phyloP scores from a whole-genome alignment of 2,888 invertebrate genomes.

The Caenorhabditis sp. region DNA sequence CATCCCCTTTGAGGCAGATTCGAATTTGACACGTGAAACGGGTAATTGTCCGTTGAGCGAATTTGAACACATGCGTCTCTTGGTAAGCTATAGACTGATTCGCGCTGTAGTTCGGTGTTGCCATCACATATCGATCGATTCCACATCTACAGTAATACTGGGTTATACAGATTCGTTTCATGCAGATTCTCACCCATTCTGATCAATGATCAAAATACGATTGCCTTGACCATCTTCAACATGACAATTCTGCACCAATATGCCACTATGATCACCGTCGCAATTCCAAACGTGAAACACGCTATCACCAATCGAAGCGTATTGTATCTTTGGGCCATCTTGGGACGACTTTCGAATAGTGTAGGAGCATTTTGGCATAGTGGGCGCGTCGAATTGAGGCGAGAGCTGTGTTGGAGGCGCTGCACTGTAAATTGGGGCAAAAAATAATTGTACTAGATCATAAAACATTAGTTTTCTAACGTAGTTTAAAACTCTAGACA shows the following conservation, averaged over 20 bases:
- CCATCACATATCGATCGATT: constrained; percentile 69
- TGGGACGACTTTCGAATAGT: constrained; percentile 64
- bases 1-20: constrained; percentile 66
- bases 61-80: constrained; percentile 71
- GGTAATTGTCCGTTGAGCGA: constrained; percentile 69
- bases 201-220: constrained; percentile 69
- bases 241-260: constrained; percentile 71
- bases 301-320: constrained; percentile 68
- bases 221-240: constrained; percentile 70
- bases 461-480: too few species aligned
- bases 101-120: constrained; percentile 63
- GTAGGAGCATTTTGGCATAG: constrained; percentile 65
- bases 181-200: constrained; percentile 60
- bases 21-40: constrained; percentile 69
- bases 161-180: not conserved
- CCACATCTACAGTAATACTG: constrained; percentile 58
- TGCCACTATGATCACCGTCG: constrained; percentile 66
- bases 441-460: too few species aligned
- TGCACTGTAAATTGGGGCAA: constrained; percentile 49
- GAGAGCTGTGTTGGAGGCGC: constrained; percentile 63
- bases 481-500: too few species aligned
- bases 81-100: constrained; percentile 67
- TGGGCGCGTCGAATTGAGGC: constrained; percentile 66
- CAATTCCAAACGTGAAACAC: constrained; percentile 70
- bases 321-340: constrained; percentile 67